Percentiles rank a stretch among this genome's conserved stretches.
phyloP scores from a whole-genome alignment of 2,113 vertebrate genomes.

The Donacobius atricapilla region DNA sequence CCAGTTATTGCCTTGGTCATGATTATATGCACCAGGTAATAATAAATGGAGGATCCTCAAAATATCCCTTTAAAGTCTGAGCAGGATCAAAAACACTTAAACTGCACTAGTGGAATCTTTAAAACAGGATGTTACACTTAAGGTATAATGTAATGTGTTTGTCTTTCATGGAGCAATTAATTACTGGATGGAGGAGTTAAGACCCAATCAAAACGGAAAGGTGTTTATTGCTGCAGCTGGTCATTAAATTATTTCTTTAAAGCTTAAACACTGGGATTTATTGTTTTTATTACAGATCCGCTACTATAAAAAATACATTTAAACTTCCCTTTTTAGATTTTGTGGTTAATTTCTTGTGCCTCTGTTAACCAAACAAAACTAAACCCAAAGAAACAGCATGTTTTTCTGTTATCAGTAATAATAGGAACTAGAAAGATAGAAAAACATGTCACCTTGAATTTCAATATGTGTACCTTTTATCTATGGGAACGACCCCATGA shows the following conservation, averaged over 20 bases:
- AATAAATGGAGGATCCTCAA: background rate
- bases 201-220: conserved; percentile 57
- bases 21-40: background rate
- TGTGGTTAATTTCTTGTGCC: conserved; percentile 35
- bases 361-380: conserved; percentile 51
- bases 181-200: conserved; percentile 51
- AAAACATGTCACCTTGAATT: background rate
- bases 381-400: background rate
- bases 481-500: background rate
- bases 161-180: conserved; percentile 53
- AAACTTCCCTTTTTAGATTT: conserved; percentile 54
- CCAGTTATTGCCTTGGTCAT: background rate
- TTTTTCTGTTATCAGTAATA: background rate
- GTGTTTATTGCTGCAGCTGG: conserved; percentile 66
- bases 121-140: conserved; percentile 62
- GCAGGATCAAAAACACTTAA: conserved; percentile 43
- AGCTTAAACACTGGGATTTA: conserved; percentile 56
- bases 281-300: conserved; percentile 59
- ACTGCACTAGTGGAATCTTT: conserved; percentile 39
- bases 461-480: background rate
- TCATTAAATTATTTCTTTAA: conserved; percentile 65
- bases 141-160: conserved; percentile 60
- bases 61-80: conserved; percentile 17
- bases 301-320: conserved; percentile 61
- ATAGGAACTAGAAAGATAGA: background rate